Conservation (phyloP, 2,113 vertebrate genomes). For the Siniperca chuatsi region DNA sequence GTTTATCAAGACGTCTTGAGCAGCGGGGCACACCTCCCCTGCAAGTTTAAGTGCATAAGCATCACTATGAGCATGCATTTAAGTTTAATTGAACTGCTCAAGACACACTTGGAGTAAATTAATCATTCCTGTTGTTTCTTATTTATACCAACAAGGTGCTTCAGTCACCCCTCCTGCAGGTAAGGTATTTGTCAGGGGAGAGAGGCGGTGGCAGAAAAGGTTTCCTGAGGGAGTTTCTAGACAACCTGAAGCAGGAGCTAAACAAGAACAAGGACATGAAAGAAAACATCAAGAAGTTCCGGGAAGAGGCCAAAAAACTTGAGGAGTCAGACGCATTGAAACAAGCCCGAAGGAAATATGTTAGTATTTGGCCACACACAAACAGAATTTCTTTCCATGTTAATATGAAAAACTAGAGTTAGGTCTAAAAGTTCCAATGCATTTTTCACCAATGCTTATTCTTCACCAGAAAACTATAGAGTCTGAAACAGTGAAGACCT, state of each 20-base stretch:
- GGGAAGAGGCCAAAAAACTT: constrained; percentile 93
- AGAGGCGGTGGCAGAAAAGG: constrained; percentile 87
- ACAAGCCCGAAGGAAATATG: constrained; percentile 95
- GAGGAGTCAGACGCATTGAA: constrained; percentile 94
- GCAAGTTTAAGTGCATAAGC: background rate
- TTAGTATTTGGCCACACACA: constrained; percentile 78
- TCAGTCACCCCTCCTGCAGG: constrained; percentile 55
- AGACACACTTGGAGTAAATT: background rate
- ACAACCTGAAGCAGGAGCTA: constrained; percentile 94
- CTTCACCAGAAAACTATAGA: constrained; percentile 92
- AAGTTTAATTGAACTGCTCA: background rate
- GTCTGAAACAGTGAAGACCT: constrained; percentile 94
- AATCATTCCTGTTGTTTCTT: background rate
- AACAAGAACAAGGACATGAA: constrained; percentile 98
- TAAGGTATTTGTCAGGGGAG: constrained; percentile 75
- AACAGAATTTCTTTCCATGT: background rate
- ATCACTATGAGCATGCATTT: background rate
- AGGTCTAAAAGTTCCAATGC: background rate
- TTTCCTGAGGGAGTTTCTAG: constrained; percentile 93
- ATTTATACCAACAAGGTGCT: constrained; percentile 34
- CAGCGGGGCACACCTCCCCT: background rate
- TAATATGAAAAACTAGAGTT: background rate
- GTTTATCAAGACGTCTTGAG: background rate
- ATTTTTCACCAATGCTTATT: background rate
- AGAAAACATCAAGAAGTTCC: constrained; percentile 95